These are phyloP conservation scores for Sebastes hubbsi DNA, from an alignment of 2,797 vertebrate genomes.

Conservation along the genomic window DNA sequence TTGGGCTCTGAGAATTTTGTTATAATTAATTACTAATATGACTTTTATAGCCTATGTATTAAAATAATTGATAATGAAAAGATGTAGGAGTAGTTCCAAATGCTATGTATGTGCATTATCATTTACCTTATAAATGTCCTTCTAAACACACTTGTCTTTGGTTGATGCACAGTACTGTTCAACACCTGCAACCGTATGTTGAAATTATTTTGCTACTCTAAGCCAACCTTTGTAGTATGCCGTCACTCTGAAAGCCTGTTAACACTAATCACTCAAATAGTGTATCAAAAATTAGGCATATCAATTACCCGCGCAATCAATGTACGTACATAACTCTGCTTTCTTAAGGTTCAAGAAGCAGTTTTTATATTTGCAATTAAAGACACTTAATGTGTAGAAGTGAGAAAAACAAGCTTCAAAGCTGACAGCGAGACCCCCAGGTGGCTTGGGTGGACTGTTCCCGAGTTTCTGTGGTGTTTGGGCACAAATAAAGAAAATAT, in stretches of 20 bases:
- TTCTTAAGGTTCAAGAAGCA: too few species aligned
- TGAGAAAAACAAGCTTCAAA: not conserved
- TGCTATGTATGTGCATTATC: too few species aligned
- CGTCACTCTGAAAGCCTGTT: not conserved
- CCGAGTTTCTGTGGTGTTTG: not conserved
- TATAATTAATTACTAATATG: not conserved
- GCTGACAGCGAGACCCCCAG: not conserved
- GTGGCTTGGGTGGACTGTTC: not conserved
- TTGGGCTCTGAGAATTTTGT: not conserved
- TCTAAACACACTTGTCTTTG: too few species aligned
- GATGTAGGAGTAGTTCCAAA: not conserved
- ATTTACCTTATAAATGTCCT: too few species aligned
- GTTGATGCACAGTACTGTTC: not conserved
- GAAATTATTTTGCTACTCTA: too few species aligned
- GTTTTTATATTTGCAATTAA: not conserved
- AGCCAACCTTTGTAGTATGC: rapidly evolving
- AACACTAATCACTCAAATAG: not conserved
- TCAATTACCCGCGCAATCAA: not conserved
- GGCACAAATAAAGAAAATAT: not conserved
- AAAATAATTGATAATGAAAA: not conserved
- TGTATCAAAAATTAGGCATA: too few species aligned
- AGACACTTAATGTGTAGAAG: not conserved
- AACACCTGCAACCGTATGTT: not conserved
- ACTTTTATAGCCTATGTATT: not conserved
- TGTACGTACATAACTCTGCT: not conserved